Evolutionary conservation across 2,888 invertebrate species (phyloP).

Genomic region (Phrixothrix hirtus): DNA sequence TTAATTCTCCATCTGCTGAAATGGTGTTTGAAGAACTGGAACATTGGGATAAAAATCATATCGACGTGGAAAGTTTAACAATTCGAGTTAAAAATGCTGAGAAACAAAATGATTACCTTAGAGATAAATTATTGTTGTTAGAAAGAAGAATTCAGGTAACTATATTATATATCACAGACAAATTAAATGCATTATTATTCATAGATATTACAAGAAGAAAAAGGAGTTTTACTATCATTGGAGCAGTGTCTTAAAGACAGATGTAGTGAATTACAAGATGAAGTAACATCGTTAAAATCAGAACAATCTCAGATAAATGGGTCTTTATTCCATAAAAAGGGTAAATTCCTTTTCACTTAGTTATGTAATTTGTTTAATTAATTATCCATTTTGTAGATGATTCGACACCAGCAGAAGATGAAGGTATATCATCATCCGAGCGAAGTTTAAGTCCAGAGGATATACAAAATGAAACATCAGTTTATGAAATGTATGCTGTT

Average conservation of each 20-base stretch:
- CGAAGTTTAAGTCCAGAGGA: constrained; percentile 76
- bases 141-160: constrained; percentile 72
- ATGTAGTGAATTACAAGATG: constrained; percentile 74
- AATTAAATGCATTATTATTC: constrained; percentile 22
- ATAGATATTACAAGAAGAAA: constrained; percentile 77
- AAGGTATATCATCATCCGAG: constrained; percentile 86
- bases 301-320: constrained; percentile 49
- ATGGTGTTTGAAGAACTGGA: constrained; percentile 70
- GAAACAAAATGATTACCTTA: constrained; percentile 66
- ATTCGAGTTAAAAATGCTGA: constrained; percentile 71
- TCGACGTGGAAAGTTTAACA: constrained; percentile 77
- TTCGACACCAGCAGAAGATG: constrained; percentile 82
- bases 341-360: not conserved
- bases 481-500: constrained; percentile 65
- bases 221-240: constrained; percentile 71
- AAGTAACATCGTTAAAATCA: constrained; percentile 66
- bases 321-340: not conserved
- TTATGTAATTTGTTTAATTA: not conserved
- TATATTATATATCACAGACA: not conserved
- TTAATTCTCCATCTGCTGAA: constrained; percentile 67
- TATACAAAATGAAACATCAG: constrained; percentile 62
- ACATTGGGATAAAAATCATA: constrained; percentile 75
- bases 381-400: constrained; percentile 55
- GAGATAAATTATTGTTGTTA: constrained; percentile 69
- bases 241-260: constrained; percentile 76